Evolutionary conservation across 2,113 vertebrate genomes (phyloP), one percentile per base, ranked within the genome.

Genomic region (Semnopithecus entellus): DNA sequence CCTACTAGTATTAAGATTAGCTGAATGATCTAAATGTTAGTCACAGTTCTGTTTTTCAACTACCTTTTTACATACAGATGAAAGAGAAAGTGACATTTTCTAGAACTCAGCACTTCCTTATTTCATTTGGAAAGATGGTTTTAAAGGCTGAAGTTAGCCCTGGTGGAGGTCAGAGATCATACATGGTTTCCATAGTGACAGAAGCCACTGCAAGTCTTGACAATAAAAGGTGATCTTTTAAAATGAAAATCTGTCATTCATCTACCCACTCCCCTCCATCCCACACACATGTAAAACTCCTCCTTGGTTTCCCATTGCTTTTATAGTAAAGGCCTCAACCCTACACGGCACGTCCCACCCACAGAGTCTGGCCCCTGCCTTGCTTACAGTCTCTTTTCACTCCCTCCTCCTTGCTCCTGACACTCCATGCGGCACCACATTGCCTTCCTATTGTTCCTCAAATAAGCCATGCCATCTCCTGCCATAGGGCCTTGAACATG

Each of bases 31-130:
- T 90, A 86, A 91, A 79, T 32, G 14, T 90, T 57, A 50, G 52
- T 86, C 95, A 90, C 11, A 22, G 45, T 27, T 92, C 72, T 91
- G 50, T 57, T 64, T 96, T 92, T 94, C 75, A 84, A 30, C 20
- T 70, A 38, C 55, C 52, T 93, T 84, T 68, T 8, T 61, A 90
- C 80, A 23, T 66, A 27, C 57, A 79, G 32, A 43, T 89, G 59
- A 79, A 79, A 90, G 70, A 86, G 27, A 79, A 87, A 90, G 78
- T 52, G 61, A 30, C 55, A 52, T 91, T 90, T 88, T 90, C 35
- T 75, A 52, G 78, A 84, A 92, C 40, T 45, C 11, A 43, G 0
- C 52, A 12, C 59, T 93, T 72, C 80, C 52, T 82, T 17, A 57
- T 79, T 95, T 91, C 27, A 22, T 85, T 95, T 50, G 27, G 14